Percentiles rank a stretch among this genome's conserved stretches.
Evolutionary conservation across 2,113 vertebrate species (phyloP).

Genomic region (Crotalus viridis): DNA sequence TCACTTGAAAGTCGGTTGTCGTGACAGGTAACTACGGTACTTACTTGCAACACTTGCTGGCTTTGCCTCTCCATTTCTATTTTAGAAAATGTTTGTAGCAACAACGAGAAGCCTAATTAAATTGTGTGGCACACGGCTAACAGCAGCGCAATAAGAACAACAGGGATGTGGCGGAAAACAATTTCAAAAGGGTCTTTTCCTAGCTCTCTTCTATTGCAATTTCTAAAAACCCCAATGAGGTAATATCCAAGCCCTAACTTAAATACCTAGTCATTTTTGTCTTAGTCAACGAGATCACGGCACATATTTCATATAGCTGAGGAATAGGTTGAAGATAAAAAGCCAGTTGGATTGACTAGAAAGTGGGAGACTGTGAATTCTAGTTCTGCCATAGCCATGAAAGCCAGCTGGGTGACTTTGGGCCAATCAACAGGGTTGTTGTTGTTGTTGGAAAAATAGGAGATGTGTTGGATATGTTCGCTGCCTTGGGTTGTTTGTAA

Average conservation of each 20-base stretch:
- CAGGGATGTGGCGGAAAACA: constrained; percentile 8
- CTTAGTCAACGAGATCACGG: background rate
- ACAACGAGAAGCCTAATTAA: constrained; percentile 13
- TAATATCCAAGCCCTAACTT: background rate
- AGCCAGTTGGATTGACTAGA: background rate
- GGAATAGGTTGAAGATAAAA: background rate
- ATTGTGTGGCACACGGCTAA: constrained; percentile 5
- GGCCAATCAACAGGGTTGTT: too few relatives aligned
- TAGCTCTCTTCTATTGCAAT: background rate
- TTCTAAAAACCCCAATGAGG: background rate
- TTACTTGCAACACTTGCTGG: constrained; percentile 42
- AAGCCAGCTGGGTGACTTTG: background rate
- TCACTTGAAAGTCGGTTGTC: constrained; percentile 33
- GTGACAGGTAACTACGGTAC: constrained; percentile 57
- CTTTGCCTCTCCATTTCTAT: constrained; percentile 56
- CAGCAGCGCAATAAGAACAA: constrained; percentile 25
- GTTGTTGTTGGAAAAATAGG: too few relatives aligned
- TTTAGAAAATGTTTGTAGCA: constrained; percentile 54
- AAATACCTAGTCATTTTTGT: background rate
- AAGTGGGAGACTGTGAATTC: background rate
- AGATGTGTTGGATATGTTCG: too few relatives aligned
- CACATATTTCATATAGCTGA: background rate
- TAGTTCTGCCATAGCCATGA: background rate
- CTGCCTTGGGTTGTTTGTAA: too few relatives aligned
- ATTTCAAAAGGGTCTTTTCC: constrained; percentile 11